These are phyloP conservation scores for Agrochola lychnidis DNA, from an alignment of 2,888 invertebrate species.

Conservation along the genomic window DNA sequence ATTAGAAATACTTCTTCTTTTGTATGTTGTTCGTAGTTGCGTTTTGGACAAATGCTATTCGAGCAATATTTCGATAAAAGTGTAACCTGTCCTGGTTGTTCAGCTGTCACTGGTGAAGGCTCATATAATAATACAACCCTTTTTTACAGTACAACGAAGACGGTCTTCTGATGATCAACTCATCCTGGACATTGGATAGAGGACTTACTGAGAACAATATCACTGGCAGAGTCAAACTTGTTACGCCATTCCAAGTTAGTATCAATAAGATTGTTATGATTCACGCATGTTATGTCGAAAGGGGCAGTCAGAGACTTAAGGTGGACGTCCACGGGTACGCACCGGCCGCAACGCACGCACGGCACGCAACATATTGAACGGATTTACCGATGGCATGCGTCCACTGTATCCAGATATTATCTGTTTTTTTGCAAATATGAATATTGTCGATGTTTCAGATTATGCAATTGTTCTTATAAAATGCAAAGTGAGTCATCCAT, in stretches of 20 bases:
- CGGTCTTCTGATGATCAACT: conserved; percentile 92
- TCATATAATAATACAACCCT: not conserved
- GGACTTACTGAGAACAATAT: conserved; percentile 91
- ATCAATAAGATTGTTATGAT: not conserved
- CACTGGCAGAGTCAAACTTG: conserved; percentile 92
- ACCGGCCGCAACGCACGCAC: no score
- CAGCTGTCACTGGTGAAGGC: not conserved
- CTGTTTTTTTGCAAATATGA: no score
- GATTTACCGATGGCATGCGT: no score
- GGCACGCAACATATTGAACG: no score
- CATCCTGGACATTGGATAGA: conserved; percentile 92
- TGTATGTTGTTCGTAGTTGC: not conserved
- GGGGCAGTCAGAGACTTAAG: not conserved
- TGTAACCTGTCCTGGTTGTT: not conserved
- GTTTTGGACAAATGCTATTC: not conserved
- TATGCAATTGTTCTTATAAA: no score
- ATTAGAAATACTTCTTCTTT: not conserved
- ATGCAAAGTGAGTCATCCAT: no score
- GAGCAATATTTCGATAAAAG: not conserved
- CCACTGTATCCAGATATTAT: no score
- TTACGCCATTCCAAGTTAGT: conserved; percentile 92
- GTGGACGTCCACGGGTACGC: no score
- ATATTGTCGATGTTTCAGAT: no score
- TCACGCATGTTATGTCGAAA: not conserved
- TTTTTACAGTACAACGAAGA: conserved; percentile 92